Percentiles rank a stretch among this genome's conserved stretches.
phyloP scores from a whole-genome alignment of 2,888 invertebrate species.

The Hipparchia semele region DNA sequence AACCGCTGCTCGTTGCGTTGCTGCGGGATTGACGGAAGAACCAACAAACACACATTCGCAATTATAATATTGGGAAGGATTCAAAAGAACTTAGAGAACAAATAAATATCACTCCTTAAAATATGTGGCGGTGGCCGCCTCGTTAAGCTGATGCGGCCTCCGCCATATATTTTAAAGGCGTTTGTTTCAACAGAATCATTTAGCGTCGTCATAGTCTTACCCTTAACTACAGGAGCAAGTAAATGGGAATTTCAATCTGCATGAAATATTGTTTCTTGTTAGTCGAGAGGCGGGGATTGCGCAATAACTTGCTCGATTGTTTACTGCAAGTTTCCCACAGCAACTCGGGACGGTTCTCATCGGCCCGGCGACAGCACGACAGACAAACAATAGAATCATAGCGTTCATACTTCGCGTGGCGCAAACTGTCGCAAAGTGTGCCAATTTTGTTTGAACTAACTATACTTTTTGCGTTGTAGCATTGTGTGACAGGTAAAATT shows the following conservation, averaged over 20 bases:
- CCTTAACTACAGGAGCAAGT: background rate
- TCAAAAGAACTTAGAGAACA: too few relatives aligned
- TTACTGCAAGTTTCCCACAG: background rate
- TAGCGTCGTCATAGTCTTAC: background rate
- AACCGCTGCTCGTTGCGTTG: too few relatives aligned
- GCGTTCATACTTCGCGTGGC: background rate
- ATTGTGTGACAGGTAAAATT: background rate
- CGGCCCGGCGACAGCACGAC: background rate
- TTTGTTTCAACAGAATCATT: background rate
- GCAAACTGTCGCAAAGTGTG: background rate
- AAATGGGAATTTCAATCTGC: background rate
- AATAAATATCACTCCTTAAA: too few relatives aligned
- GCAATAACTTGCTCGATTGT: background rate
- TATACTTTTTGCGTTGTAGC: too few relatives aligned
- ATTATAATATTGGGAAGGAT: too few relatives aligned
- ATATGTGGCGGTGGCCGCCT: too few relatives aligned
- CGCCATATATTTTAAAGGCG: background rate
- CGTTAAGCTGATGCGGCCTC: too few relatives aligned
- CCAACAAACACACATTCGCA: too few relatives aligned
- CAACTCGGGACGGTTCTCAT: background rate
- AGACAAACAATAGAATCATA: too few relatives aligned
- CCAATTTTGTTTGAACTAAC: background rate
- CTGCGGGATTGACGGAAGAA: too few relatives aligned
- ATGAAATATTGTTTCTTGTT: background rate
- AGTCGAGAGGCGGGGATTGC: background rate